Conservation (phyloP, 2,888 invertebrate genomes). For the Calliopum simillimum region DNA sequence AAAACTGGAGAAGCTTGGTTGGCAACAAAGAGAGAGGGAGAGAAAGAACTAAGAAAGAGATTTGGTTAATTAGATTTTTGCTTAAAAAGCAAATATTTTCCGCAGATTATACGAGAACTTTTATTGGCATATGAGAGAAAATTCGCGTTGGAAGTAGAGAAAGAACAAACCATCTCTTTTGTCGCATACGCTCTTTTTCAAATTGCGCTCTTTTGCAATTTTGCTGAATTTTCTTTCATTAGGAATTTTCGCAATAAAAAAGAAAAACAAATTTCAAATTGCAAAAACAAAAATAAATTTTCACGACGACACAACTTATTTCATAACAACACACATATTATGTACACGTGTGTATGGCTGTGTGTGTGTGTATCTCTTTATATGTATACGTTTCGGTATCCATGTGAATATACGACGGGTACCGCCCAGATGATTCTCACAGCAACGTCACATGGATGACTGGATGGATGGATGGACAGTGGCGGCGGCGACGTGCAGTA, state of each 20-base stretch:
- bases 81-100: background rate
- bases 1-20: no score
- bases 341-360: conserved; percentile 15
- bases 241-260: background rate
- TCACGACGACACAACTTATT: background rate
- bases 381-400: conserved; percentile 48
- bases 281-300: background rate
- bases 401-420: conserved; percentile 57
- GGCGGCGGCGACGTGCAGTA: conserved; percentile 40
- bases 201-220: no score
- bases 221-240: background rate
- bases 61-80: background rate
- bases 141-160: background rate
- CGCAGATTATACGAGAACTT: background rate
- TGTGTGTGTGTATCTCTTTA: conserved; percentile 18
- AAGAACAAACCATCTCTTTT: background rate
- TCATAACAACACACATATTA: conserved; percentile 6
- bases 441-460: conserved; percentile 44
- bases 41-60: background rate
- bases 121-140: background rate
- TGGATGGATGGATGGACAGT: no score
- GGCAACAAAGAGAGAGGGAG: background rate
- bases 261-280: background rate
- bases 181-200: no score
- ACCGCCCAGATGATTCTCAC: conserved; percentile 67